Evolutionary conservation across 2,888 invertebrate genomes (phyloP).

Genomic region (Sminthurides aquaticus): DNA sequence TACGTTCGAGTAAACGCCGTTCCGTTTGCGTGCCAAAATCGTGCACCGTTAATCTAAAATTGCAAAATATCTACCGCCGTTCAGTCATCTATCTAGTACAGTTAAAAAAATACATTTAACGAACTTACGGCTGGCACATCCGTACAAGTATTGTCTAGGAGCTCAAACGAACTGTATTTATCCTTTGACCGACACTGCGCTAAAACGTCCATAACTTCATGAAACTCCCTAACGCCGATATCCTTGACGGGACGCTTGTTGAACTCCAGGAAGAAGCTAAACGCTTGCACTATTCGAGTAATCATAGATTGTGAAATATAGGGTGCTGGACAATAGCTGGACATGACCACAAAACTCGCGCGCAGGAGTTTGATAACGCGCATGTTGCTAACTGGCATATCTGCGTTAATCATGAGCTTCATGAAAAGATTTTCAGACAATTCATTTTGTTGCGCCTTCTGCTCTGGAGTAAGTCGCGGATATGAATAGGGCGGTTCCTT

Average conservation of each 20-base stretch:
- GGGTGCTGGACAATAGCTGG: slow-evolving; percentile 3
- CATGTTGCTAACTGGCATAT: background rate
- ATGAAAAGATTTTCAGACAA: slow-evolving; percentile 7
- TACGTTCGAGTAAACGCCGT: background rate
- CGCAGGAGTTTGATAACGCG: slow-evolving; percentile 4
- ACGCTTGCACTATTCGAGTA: background rate
- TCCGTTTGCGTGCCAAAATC: background rate
- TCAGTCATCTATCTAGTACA: background rate
- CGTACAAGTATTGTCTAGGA: slow-evolving; percentile 2
- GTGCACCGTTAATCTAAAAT: background rate
- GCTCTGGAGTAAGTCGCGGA: background rate
- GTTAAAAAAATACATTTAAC: too few relatives aligned
- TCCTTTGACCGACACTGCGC: slow-evolving; percentile 12
- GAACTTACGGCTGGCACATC: slow-evolving; percentile 5
- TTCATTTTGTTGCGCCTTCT: background rate
- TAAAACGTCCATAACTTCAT: slow-evolving; percentile 6
- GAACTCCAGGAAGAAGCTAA: background rate
- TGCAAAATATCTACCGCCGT: background rate
- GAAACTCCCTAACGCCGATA: slow-evolving; percentile 7
- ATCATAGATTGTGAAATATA: slow-evolving; percentile 7
- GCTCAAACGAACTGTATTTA: background rate
- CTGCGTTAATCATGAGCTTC: slow-evolving; percentile 6
- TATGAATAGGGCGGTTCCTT: slow-evolving; percentile 6
- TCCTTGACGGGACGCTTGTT: background rate
- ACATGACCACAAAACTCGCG: slow-evolving; percentile 11